These are phyloP conservation scores for Aviceda subcristata DNA, from an alignment of 2,113 vertebrate genomes.

Conservation along the genomic window DNA sequence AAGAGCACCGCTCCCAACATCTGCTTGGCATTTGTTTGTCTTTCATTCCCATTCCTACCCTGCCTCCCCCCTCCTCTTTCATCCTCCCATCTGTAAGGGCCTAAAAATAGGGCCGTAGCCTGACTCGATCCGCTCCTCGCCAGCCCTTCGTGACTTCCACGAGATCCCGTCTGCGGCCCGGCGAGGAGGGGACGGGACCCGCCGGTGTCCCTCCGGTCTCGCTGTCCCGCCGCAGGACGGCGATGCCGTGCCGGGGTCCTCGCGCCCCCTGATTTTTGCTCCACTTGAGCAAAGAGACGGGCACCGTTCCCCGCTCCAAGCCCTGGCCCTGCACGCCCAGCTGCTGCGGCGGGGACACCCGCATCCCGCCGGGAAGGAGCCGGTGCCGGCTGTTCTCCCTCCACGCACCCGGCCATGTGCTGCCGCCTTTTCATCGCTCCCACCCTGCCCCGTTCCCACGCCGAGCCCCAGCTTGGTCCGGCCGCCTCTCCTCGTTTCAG, in stretches of 20 bases:
- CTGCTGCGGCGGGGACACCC: not conserved
- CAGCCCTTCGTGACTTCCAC: not conserved
- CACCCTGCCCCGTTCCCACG: not conserved
- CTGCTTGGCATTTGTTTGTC: slow-evolving; percentile 49
- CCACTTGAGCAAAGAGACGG: fast-evolving
- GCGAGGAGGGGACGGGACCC: not conserved
- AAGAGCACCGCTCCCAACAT: slow-evolving; percentile 8
- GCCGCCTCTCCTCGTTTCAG: not conserved
- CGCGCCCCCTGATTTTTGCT: not conserved
- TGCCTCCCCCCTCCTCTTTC: not conserved
- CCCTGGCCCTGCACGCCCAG: not conserved
- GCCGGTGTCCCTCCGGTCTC: not conserved
- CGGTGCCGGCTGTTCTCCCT: not conserved
- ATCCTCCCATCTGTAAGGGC: slow-evolving; percentile 19
- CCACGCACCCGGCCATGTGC: not conserved
- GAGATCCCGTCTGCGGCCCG: fast-evolving
- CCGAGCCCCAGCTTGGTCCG: not conserved
- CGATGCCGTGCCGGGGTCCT: fast-evolving
- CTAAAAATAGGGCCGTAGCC: not conserved
- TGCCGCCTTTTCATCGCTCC: not conserved
- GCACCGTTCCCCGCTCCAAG: not conserved
- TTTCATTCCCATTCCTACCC: not conserved
- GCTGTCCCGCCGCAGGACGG: not conserved
- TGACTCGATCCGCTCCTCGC: not conserved
- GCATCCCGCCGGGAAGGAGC: not conserved